Conservation (phyloP, 2,797 vertebrate species). For the Aldrovandia affinis region DNA sequence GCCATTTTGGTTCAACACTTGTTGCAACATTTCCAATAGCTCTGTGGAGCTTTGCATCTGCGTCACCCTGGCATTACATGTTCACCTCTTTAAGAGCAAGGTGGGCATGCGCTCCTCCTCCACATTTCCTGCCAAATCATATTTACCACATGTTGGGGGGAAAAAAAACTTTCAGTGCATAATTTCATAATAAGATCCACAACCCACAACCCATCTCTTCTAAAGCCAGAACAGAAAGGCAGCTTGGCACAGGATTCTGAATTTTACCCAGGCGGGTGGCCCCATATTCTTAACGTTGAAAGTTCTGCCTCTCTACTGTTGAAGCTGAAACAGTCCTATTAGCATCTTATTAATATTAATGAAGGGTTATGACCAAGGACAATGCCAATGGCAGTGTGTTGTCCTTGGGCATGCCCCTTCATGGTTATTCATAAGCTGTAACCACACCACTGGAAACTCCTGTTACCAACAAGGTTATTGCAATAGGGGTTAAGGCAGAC, state of each 20-base stretch:
- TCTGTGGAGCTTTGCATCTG: neutral
- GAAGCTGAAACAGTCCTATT: too few species aligned
- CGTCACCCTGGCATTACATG: neutral
- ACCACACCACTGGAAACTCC: neutral
- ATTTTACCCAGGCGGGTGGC: neutral
- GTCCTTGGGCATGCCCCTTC: neutral
- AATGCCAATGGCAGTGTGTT: neutral
- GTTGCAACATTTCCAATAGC: neutral
- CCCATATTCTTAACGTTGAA: too few species aligned
- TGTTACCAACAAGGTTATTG: too few species aligned
- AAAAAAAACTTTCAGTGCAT: too few species aligned
- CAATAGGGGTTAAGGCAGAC: too few species aligned
- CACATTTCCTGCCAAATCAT: neutral
- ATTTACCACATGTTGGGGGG: neutral
- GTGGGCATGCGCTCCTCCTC: neutral
- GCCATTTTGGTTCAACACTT: neutral
- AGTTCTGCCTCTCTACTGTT: too few species aligned
- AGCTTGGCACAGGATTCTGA: neutral
- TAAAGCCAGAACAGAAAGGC: too few species aligned
- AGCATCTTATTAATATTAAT: neutral
- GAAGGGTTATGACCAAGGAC: neutral
- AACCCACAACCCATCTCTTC: too few species aligned
- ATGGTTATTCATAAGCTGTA: neutral
- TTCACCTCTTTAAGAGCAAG: neutral
- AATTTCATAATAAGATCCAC: too few species aligned